Conservation (phyloP, 2,888 invertebrate genomes). For the Harpalus rubripes region DNA sequence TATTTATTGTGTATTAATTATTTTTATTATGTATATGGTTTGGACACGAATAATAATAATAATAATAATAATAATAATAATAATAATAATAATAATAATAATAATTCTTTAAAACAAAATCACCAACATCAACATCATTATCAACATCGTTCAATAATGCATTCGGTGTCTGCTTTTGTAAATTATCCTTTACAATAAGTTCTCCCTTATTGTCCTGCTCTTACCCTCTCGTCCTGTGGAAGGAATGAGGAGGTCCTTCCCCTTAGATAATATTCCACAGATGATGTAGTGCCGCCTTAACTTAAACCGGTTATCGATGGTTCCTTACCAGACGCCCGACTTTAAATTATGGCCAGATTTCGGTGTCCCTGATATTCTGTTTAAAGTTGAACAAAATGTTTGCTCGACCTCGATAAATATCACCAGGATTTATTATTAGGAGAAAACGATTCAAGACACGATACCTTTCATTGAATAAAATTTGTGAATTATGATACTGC, state of each 20-base stretch:
- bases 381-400: conserved; percentile 55
- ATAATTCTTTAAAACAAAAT: too few species aligned
- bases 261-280: conserved; percentile 49
- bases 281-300: conserved; percentile 51
- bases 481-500: conserved; percentile 31
- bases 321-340: conserved; percentile 48
- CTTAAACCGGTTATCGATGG: conserved; percentile 58
- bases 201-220: conserved; percentile 7
- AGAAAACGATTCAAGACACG: conserved; percentile 29
- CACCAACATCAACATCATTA: too few species aligned
- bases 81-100: too few species aligned
- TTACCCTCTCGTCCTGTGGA: too few species aligned
- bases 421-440: conserved; percentile 29
- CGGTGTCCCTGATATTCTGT: conserved; percentile 43
- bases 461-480: conserved; percentile 44
- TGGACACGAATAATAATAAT: too few species aligned
- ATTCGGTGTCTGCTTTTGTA: too few species aligned
- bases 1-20: too few species aligned
- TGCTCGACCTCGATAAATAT: conserved; percentile 42
- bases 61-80: too few species aligned
- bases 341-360: conserved; percentile 58
- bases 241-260: conserved; percentile 13
- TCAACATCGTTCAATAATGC: too few species aligned
- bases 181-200: too few species aligned
- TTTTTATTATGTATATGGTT: too few species aligned